phyloP scores from a whole-genome alignment of 2,888 invertebrate species.

The Apomyelois bistriatella region DNA sequence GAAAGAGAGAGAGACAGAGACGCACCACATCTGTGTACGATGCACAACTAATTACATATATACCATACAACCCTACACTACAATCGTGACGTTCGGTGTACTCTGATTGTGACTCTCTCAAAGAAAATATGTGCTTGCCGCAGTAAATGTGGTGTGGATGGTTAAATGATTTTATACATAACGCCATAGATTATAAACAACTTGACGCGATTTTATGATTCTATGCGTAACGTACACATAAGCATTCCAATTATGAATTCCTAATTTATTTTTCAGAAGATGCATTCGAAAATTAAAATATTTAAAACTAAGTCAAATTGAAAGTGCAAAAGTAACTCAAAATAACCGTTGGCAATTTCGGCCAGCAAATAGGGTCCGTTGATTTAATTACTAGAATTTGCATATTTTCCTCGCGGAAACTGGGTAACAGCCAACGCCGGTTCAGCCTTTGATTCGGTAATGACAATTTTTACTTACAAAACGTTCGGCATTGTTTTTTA shows the following conservation, averaged over 20 bases:
- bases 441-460: conserved; percentile 51
- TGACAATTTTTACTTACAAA: conserved; percentile 32
- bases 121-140: no score
- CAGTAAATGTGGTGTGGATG: no score
- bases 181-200: no score
- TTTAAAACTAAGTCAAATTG: conserved; percentile 20
- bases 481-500: conserved; percentile 1
- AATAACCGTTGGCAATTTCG: conserved; percentile 47
- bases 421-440: conserved; percentile 33
- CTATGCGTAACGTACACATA: no score
- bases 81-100: no score
- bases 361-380: conserved; percentile 44
- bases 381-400: conserved; percentile 66
- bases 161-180: no score
- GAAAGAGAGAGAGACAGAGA: no score
- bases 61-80: no score
- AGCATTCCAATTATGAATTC: neutral
- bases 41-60: no score
- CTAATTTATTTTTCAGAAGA: neutral
- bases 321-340: conserved; percentile 23
- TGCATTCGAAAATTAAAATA: neutral
- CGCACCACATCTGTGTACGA: no score
- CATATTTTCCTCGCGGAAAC: conserved; percentile 51
- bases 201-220: no score
- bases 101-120: no score